Evolutionary conservation across 2,888 invertebrate species (phyloP).

Genomic region (Phytoseiulus persimilis): DNA sequence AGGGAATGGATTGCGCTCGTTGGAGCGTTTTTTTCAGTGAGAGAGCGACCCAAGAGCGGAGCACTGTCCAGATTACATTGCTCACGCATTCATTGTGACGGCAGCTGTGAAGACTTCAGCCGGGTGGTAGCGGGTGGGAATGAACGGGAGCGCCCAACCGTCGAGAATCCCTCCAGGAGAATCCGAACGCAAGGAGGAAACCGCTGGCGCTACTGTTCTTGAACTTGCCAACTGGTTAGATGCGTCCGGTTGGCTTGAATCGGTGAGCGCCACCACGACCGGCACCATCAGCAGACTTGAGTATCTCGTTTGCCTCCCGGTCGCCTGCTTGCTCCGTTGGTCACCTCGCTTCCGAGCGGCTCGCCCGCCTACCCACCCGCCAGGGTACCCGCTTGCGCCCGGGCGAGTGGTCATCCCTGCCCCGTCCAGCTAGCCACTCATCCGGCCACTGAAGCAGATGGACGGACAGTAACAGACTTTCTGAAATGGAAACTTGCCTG

Average conservation of each 20-base stretch:
- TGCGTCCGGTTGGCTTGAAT: not conserved
- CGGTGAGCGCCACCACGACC: not conserved
- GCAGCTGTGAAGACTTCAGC: not conserved
- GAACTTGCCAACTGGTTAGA: not conserved
- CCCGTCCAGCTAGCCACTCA: not conserved
- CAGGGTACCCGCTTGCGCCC: not conserved
- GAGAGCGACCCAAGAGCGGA: not conserved
- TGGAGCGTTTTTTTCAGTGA: not conserved
- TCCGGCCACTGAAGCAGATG: not conserved
- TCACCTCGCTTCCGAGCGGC: not conserved
- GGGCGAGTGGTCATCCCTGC: not conserved
- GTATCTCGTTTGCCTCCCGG: not conserved
- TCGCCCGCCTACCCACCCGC: not conserved
- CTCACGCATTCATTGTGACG: not conserved
- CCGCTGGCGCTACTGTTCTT: not conserved
- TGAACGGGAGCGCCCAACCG: not conserved
- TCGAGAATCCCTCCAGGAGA: not conserved
- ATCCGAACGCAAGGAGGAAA: not conserved
- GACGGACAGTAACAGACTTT: not conserved
- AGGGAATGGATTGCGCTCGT: not conserved
- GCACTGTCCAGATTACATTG: not conserved
- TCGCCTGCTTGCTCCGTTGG: not conserved
- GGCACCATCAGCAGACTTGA: not conserved
- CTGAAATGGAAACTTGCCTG: not conserved
- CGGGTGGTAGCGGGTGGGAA: not conserved